These are phyloP conservation scores for Eucera pruinosa DNA, from an alignment of 2,888 invertebrate species.

Conservation along the genomic window DNA sequence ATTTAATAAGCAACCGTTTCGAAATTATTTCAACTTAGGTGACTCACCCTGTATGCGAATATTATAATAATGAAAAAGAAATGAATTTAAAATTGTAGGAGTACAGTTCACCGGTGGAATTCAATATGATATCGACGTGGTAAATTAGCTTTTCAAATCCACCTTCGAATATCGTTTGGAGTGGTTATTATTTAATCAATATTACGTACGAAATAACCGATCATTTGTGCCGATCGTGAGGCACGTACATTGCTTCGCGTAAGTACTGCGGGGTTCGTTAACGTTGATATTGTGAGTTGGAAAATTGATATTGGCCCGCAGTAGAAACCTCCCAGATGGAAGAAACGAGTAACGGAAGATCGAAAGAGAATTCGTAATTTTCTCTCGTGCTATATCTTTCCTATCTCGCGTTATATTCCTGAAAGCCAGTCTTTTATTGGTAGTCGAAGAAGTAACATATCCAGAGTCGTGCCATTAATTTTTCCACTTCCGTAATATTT, in stretches of 20 bases:
- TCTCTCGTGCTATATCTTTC: background rate
- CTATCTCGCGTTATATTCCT: background rate
- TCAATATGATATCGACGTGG: background rate
- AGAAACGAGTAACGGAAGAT: slow-evolving; percentile 9
- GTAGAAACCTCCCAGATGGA: slow-evolving; percentile 8
- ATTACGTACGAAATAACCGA: slow-evolving; percentile 32
- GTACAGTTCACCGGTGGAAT: background rate
- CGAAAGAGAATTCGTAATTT: slow-evolving; percentile 18
- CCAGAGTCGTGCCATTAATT: too few species aligned
- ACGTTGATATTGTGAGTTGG: slow-evolving; percentile 50
- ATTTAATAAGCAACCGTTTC: too few species aligned
- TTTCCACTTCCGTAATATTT: too few species aligned
- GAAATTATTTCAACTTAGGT: too few species aligned
- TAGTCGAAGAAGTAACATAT: too few species aligned
- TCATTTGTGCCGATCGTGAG: slow-evolving; percentile 38
- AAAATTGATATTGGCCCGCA: slow-evolving; percentile 30
- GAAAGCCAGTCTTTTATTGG: too few species aligned
- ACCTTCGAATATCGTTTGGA: slow-evolving; percentile 3
- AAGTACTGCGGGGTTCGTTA: slow-evolving; percentile 50
- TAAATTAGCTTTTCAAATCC: slow-evolving; percentile 35
- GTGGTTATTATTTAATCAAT: slow-evolving; percentile 60
- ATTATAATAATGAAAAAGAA: background rate
- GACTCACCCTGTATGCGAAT: too few species aligned
- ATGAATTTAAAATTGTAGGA: background rate
- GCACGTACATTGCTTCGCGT: slow-evolving; percentile 19